A percentile compares a stretch with the other conserved stretches of the same genome.
Conservation (phyloP, 2,888 invertebrate genomes). For the Zygaena filipendulae region DNA sequence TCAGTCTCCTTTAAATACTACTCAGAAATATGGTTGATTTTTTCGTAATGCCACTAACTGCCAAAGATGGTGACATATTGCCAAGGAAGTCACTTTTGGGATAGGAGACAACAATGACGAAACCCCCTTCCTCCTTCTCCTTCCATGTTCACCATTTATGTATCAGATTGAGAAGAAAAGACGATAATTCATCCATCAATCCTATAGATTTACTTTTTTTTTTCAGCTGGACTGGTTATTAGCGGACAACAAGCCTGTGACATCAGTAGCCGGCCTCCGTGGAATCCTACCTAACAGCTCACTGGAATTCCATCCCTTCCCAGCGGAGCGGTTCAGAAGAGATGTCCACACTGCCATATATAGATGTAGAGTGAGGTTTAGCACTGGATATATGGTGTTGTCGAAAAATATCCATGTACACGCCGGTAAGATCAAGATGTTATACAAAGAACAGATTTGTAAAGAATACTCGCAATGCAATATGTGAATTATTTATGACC, state of each 20-base stretch:
- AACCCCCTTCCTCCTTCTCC: not conserved
- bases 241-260: conserved; percentile 75
- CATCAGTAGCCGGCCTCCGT: conserved; percentile 76
- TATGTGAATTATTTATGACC: too few species aligned
- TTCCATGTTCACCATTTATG: not conserved
- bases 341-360: conserved; percentile 89
- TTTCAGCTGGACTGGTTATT: conserved; percentile 80
- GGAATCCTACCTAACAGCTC: conserved; percentile 85
- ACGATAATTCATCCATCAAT: conserved; percentile 1
- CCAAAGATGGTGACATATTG: too few species aligned
- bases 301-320: conserved; percentile 86
- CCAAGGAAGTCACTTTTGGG: too few species aligned
- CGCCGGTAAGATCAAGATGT: conserved; percentile 75
- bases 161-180: not conserved
- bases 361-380: conserved; percentile 67
- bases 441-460: too few species aligned
- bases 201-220: conserved; percentile 7
- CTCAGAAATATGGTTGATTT: too few species aligned
- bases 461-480: too few species aligned
- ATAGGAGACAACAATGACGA: too few species aligned
- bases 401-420: conserved; percentile 89
- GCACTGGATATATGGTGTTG: conserved; percentile 71
- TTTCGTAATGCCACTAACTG: too few species aligned
- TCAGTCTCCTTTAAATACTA: too few species aligned
- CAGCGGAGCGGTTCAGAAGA: conserved; percentile 81